phyloP scores from a whole-genome alignment of 2,888 invertebrate species.

The Stomorhina lunata region DNA sequence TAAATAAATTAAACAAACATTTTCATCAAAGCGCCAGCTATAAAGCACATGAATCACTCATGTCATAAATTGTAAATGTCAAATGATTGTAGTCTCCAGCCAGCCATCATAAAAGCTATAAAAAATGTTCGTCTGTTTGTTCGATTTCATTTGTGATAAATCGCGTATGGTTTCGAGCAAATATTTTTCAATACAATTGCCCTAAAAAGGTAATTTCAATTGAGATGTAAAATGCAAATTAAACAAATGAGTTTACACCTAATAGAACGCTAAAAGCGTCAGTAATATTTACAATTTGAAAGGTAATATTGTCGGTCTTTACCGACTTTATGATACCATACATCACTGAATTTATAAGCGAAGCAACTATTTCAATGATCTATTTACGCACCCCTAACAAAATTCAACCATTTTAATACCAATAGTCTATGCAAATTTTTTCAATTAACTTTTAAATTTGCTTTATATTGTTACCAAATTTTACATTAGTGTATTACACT shows the following conservation, averaged over 20 bases:
- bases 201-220: conserved; percentile 13
- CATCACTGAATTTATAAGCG: too few relatives aligned
- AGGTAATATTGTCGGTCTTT: too few relatives aligned
- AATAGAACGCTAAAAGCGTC: background rate
- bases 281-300: background rate
- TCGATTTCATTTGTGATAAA: background rate
- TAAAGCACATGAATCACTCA: conserved; percentile 31
- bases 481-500: too few relatives aligned
- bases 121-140: background rate
- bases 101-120: background rate
- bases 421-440: too few relatives aligned
- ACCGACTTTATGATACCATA: background rate
- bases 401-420: too few relatives aligned
- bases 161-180: conserved; percentile 17
- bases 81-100: background rate
- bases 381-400: too few relatives aligned
- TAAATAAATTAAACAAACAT: background rate
- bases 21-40: background rate
- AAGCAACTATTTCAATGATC: too few relatives aligned
- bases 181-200: conserved; percentile 44
- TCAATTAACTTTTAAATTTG: too few relatives aligned
- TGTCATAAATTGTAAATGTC: conserved; percentile 8
- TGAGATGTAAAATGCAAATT: background rate
- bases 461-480: too few relatives aligned
- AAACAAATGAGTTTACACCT: too few relatives aligned